phyloP scores from a whole-genome alignment of 2,888 invertebrate species.

The Caradrina clavipalpis region DNA sequence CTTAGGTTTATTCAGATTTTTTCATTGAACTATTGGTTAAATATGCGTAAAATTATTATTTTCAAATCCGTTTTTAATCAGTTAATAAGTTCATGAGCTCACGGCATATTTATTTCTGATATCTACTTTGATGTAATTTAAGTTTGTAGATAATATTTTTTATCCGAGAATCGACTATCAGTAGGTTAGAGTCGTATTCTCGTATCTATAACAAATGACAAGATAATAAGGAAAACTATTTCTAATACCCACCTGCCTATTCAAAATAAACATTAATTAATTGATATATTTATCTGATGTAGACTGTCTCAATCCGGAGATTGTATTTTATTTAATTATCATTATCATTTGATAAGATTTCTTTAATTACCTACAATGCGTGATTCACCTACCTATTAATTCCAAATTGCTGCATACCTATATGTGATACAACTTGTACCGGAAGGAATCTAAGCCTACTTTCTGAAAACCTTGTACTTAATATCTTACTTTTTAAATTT shows the following conservation, averaged over 20 bases:
- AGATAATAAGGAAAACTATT: neutral
- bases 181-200: neutral
- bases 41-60: too few species aligned
- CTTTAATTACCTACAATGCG: neutral
- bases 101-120: too few species aligned
- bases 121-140: too few species aligned
- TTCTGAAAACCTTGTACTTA: too few species aligned
- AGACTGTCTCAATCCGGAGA: conserved; percentile 1
- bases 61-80: neutral
- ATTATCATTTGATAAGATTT: neutral
- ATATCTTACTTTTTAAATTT: too few species aligned
- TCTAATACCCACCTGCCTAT: neutral
- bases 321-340: conserved; percentile 7
- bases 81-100: too few species aligned
- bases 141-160: too few species aligned
- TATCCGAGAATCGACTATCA: neutral
- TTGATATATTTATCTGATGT: conserved; percentile 4
- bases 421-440: too few species aligned
- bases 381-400: neutral
- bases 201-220: neutral
- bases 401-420: too few species aligned
- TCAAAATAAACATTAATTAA: conserved; percentile 7
- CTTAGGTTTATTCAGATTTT: too few species aligned
- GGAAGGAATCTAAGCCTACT: too few species aligned
- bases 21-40: neutral